A percentile compares a stretch with the other conserved stretches of the same genome.
Evolutionary conservation across 2,113 vertebrate genomes (phyloP).

Genomic region (Martes martes): DNA sequence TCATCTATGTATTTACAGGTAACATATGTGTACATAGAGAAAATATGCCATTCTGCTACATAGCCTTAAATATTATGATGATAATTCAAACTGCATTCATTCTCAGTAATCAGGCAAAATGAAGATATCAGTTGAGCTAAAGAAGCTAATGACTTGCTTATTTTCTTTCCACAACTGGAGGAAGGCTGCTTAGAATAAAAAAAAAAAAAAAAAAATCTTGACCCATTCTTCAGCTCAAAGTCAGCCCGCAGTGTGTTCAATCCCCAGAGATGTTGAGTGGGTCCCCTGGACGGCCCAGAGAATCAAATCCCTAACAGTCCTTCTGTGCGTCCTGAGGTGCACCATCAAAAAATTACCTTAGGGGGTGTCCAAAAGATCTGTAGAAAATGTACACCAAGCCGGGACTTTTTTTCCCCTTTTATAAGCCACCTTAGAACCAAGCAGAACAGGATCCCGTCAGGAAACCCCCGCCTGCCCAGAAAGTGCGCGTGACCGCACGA

Average conservation of each 20-base stretch:
- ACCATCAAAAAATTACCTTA: background rate
- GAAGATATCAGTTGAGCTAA: background rate
- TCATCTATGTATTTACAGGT: background rate
- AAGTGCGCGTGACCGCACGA: background rate
- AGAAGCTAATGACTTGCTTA: background rate
- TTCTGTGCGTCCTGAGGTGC: too few relatives aligned
- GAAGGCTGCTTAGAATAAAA: background rate
- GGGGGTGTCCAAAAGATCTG: background rate
- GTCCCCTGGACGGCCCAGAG: background rate
- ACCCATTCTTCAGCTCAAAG: background rate
- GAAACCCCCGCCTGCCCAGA: background rate
- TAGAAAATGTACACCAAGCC: background rate
- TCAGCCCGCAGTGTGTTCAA: background rate
- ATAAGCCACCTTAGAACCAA: background rate
- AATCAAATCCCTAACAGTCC: background rate
- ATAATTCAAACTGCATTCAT: background rate
- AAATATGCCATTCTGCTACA: background rate
- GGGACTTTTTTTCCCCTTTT: background rate
- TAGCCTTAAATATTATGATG: background rate
- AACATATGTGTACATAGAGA: background rate
- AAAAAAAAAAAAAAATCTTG: background rate
- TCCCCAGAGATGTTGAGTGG: background rate
- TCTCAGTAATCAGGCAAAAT: background rate
- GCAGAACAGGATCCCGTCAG: background rate
- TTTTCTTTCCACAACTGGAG: background rate